phyloP scores from a whole-genome alignment of 2,797 vertebrate genomes.

The Malacoraja senta region DNA sequence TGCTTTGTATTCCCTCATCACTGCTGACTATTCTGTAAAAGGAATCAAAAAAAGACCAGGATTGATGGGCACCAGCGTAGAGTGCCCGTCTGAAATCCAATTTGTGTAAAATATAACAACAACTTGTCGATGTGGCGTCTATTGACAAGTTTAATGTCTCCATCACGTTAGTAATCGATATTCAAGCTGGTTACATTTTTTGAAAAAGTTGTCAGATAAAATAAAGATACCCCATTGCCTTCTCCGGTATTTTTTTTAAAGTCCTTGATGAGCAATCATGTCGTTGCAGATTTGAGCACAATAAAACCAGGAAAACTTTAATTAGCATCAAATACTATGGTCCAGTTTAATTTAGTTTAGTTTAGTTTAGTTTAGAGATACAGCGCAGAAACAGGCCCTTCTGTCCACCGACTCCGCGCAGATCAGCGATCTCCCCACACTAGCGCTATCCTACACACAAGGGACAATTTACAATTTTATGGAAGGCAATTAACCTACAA shows the following conservation, averaged over 20 bases:
- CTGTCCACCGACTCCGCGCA: too few relatives aligned
- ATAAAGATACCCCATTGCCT: not conserved
- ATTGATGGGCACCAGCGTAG: not conserved
- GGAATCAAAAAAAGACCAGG: not conserved
- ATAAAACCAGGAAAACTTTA: not conserved
- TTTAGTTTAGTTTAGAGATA: not conserved
- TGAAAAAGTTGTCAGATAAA: not conserved
- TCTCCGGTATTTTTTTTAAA: not conserved
- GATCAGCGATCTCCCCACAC: too few relatives aligned
- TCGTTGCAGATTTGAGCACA: not conserved
- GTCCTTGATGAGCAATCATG: not conserved
- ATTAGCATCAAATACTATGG: not conserved
- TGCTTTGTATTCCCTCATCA: not conserved
- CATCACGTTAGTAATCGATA: not conserved
- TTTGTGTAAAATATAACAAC: conserved; percentile 12
- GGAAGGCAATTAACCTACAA: too few relatives aligned
- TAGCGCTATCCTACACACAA: too few relatives aligned
- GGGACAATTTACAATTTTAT: too few relatives aligned
- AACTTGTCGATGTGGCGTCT: not conserved
- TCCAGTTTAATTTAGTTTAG: not conserved
- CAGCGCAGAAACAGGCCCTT: too few relatives aligned
- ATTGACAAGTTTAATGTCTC: not conserved
- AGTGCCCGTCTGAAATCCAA: not conserved
- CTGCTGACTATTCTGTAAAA: not conserved
- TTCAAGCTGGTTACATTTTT: not conserved